Evolutionary conservation across 2,888 invertebrate genomes (phyloP), one percentile per base, ranked within the genome.

Genomic region (Quadriops clusia): DNA sequence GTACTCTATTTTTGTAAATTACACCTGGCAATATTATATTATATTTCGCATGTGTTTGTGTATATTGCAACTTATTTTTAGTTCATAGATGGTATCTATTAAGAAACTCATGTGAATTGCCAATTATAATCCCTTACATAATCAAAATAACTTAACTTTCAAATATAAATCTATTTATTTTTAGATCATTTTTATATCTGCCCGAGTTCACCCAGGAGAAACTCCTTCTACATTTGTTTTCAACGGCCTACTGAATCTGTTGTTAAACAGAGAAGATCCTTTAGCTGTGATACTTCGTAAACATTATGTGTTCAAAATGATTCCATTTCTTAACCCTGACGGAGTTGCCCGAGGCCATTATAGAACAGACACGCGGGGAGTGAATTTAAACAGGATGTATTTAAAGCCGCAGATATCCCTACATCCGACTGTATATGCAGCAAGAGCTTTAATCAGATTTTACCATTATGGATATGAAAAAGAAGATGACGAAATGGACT

Each of bases 261-360:
- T 91, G 22, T 58, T 90, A 10, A 73, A 68, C 35, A 69, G 75
- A 16, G 75, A 77, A 35, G 89, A 90, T 56, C 72, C 77, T 1
- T 69, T 83, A 32, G 86, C 86, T 11, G 65, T 72, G 29, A 65
- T 70, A 33, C 63, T 91, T 24, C 68, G 90, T 29, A 74, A 74
- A 47, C 52, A 73, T 24, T 85, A 81, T 54, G 85, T 91, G 41
- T 90, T 91, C 65, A 90, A 90, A 62, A 63, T 91, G 54, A 77
- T 91, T 41, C 91, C 91, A 1, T 83, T 90, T 64, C 60, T 91
- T 39, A 91, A 91, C 64, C 91, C 91, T 0, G 91, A 91, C 51
- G 91, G 91, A 2, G 90, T 91, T 2, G 77, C 77, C 5, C 65
- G 74, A 31, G 91, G 91, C 0, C 84, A 87, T 56, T 87, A 86